Base-by-base conservation (phyloP, 1,140 invertebrate species). In the Phymastichus coffea region DNA sequence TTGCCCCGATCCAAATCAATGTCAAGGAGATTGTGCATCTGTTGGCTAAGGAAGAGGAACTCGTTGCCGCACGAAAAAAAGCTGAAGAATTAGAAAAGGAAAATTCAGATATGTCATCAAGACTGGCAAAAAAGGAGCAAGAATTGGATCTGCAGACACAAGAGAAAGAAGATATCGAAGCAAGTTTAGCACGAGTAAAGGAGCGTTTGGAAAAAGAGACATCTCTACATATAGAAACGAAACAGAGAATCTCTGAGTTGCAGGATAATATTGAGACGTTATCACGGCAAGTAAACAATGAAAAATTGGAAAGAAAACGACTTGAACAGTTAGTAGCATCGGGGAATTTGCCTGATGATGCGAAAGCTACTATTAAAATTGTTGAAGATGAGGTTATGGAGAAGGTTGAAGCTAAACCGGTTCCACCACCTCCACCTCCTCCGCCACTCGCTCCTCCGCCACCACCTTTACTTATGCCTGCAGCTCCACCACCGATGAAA, bases 111-210 rank as follows among this genome's bases (percentile, higher is more conserved):
- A 84, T 97, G 69, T 87, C 90, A 19, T 88, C 87, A 9, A 88
- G 89, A 70, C 77, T 97, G 23, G 88, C 92, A 2, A 94, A 95
- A 69, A 97, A 95, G 80, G 94, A 98, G 75, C 92, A 95, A 75
- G 94, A 97, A 74, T 78, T 95, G 57, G 94, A 97, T 80, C 81
- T 92, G 64, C 85, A 89, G 71, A 87, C 86, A 41, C 93, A 96
- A 71, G 94, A 97, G 81, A 93, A 93, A 86, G 94, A 97, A 81
- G 94, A 97, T 73, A 80, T 96, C 57, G 91, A 95, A 75, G 86
- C 90, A 12, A 90, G 88, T 56, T 80, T 96, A 43, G 79, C 85
- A 1, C 86, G 94, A 63, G 87, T 95, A 64, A 94, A 95, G 72
- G 91, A 93, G 66, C 85, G 94, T 44, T 77, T 97, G 8, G 95